Conservation (phyloP, 2,797 vertebrate genomes). For the Euphonia xanthogaster region DNA sequence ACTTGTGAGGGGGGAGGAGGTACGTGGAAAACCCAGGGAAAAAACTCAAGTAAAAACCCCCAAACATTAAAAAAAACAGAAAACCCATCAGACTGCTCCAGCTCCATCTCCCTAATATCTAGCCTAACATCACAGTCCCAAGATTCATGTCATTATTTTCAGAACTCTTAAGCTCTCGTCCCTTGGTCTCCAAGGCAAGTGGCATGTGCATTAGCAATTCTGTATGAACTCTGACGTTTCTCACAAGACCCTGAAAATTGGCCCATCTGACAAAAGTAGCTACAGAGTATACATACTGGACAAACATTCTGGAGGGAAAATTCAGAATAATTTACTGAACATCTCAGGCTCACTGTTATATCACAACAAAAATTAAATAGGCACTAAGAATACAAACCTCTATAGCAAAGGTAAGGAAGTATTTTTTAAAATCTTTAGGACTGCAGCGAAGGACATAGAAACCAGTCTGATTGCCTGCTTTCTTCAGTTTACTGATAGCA, state of each 20-base stretch:
- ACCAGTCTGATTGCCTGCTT: slow-evolving; percentile 87
- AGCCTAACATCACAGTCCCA: not conserved
- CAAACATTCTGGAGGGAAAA: not conserved
- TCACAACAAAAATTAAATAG: not conserved
- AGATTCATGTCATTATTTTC: not conserved
- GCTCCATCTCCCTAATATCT: not conserved
- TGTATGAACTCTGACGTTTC: not conserved
- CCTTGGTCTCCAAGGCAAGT: not conserved
- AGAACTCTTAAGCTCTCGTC: not conserved
- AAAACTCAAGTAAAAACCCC: not conserved
- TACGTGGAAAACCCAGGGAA: not conserved
- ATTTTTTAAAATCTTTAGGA: slow-evolving; percentile 93
- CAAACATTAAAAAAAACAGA: not conserved
- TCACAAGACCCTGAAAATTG: not conserved
- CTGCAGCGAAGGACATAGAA: slow-evolving; percentile 92
- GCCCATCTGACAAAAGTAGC: not conserved
- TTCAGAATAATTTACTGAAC: not conserved
- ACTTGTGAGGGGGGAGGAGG: accelerated
- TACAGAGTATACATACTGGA: not conserved
- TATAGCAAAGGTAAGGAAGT: slow-evolving; percentile 93
- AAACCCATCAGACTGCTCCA: accelerated
- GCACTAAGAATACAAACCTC: slow-evolving; percentile 82
- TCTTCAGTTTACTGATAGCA: slow-evolving; percentile 87
- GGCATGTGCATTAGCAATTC: not conserved
- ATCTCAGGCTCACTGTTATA: not conserved